phyloP scores from a whole-genome alignment of 2,888 invertebrate species.

The Zaprionus bogoriensis region DNA sequence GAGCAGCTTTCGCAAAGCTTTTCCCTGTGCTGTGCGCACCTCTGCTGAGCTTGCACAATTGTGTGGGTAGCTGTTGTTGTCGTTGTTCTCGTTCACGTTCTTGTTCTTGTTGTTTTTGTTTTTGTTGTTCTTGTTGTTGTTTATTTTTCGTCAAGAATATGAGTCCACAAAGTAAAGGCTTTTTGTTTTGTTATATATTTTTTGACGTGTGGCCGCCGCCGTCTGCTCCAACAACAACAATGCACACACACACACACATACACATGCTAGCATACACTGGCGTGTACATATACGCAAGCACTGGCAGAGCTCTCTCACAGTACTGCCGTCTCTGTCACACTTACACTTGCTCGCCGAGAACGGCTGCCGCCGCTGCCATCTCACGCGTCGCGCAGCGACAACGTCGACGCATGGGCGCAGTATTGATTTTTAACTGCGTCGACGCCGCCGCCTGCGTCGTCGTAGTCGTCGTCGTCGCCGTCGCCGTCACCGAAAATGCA shows the following conservation, averaged over 20 bases:
- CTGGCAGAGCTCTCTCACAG: slow-evolving; percentile 1
- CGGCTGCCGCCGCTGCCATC: slow-evolving; percentile 8
- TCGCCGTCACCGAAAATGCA: slow-evolving; percentile 39
- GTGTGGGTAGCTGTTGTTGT: background rate
- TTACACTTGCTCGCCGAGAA: slow-evolving; percentile 1
- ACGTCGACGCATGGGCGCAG: slow-evolving; percentile 77
- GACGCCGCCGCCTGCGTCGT: slow-evolving; percentile 61
- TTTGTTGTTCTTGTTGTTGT: slow-evolving; percentile 1
- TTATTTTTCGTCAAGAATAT: background rate
- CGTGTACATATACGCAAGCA: background rate
- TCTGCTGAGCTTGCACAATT: slow-evolving; percentile 10
- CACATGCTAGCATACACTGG: too few species aligned
- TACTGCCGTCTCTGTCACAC: slow-evolving; percentile 45
- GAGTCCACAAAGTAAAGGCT: slow-evolving; percentile 8
- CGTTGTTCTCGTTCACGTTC: background rate
- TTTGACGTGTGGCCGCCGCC: background rate
- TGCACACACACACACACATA: background rate
- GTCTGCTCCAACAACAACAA: background rate
- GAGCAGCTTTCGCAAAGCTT: slow-evolving; percentile 36
- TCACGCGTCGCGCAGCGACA: slow-evolving; percentile 38
- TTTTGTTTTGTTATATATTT: slow-evolving; percentile 2
- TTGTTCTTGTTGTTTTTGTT: background rate
- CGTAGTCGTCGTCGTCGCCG: slow-evolving; percentile 13
- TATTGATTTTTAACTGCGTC: slow-evolving; percentile 80
- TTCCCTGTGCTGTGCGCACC: slow-evolving; percentile 15